Conservation (phyloP, 2,888 invertebrate species). For the Yponomeuta cagnagella region DNA sequence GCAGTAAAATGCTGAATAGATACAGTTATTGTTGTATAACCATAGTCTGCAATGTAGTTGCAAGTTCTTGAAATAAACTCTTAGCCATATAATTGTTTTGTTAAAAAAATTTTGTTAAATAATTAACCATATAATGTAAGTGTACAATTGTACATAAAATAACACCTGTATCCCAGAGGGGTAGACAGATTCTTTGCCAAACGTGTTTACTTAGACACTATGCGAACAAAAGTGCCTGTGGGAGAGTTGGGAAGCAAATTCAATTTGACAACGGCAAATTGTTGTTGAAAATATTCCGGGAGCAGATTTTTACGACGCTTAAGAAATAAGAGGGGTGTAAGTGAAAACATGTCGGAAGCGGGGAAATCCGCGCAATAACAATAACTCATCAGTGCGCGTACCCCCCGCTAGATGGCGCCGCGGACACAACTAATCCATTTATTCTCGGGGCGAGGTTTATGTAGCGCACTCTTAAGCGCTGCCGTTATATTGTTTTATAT, state of each 20-base stretch:
- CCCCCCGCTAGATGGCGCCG: conserved; percentile 71
- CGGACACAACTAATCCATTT: conserved; percentile 76
- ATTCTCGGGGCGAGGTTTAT: conserved; percentile 73
- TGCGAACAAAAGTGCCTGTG: background rate
- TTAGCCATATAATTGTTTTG: too few relatives aligned
- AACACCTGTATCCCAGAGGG: too few relatives aligned
- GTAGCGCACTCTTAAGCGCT: conserved; percentile 65
- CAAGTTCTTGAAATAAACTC: too few relatives aligned
- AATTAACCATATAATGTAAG: background rate
- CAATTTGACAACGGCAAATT: conserved; percentile 48
- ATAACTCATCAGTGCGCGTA: conserved; percentile 63
- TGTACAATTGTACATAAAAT: too few relatives aligned
- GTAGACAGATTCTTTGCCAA: too few relatives aligned
- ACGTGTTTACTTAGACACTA: background rate
- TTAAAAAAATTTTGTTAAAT: background rate
- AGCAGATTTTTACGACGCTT: conserved; percentile 63
- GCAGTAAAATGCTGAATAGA: background rate
- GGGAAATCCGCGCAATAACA: conserved; percentile 70
- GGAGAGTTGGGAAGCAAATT: conserved; percentile 42
- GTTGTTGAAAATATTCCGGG: conserved; percentile 39
- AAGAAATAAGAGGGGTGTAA: conserved; percentile 64
- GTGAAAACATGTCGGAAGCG: conserved; percentile 69
- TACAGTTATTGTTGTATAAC: background rate
- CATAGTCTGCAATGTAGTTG: background rate
- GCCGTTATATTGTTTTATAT: conserved; percentile 66